phyloP scores from a whole-genome alignment of 2,797 vertebrate genomes.

The Rhinella marina region DNA sequence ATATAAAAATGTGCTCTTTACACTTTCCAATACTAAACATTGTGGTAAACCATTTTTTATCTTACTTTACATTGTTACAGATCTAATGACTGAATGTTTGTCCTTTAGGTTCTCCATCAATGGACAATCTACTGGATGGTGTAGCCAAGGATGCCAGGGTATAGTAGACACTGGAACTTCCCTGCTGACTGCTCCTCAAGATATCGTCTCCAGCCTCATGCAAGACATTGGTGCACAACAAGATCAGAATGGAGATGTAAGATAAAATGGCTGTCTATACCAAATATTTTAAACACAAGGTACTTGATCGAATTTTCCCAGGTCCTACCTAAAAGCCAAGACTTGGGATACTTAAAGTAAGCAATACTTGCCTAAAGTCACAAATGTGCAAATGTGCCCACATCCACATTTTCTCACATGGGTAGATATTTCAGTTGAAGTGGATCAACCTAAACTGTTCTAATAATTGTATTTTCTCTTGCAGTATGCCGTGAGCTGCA shows the following conservation, averaged over 20 bases:
- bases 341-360: too few relatives aligned
- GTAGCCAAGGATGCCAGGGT: slow-evolving; percentile 63
- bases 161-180: slow-evolving; percentile 64
- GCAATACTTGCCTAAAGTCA: too few relatives aligned
- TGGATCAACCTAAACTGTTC: background rate
- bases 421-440: background rate
- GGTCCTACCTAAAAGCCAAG: too few relatives aligned
- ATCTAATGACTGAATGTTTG: background rate
- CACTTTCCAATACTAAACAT: background rate
- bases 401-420: background rate
- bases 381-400: background rate
- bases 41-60: background rate
- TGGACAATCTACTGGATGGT: slow-evolving; percentile 51
- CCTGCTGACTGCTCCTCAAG: slow-evolving; percentile 60
- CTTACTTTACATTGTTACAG: background rate
- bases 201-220: slow-evolving; percentile 56
- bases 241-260: slow-evolving; percentile 50
- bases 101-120: slow-evolving; percentile 54
- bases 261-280: background rate
- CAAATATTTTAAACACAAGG: background rate
- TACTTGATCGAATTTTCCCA: background rate
- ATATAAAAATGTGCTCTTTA: background rate
- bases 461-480: slow-evolving; percentile 6
- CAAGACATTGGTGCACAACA: slow-evolving; percentile 51
- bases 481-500: slow-evolving; percentile 56